phyloP scores from a whole-genome alignment of 2,888 invertebrate species.

The Ectemnius continuus region DNA sequence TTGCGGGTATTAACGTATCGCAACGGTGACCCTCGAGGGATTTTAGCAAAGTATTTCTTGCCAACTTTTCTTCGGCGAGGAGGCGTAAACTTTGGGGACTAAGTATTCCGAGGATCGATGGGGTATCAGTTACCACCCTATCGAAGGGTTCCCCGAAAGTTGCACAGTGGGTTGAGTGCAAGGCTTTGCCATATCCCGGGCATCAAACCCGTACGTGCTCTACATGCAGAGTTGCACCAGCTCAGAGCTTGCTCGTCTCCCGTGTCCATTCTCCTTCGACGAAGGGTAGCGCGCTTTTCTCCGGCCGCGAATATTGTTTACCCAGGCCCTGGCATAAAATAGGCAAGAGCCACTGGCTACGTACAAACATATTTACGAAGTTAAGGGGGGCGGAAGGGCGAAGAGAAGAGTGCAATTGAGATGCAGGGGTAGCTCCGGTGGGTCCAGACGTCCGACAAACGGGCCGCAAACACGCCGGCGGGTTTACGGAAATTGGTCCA shows the following conservation, averaged over 20 bases:
- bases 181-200: constrained; percentile 21
- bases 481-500: constrained; percentile 51
- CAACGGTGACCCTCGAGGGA: neutral
- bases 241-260: constrained; percentile 9
- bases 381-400: constrained; percentile 14
- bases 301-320: constrained; percentile 29
- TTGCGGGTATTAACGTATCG: neutral
- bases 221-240: constrained; percentile 27
- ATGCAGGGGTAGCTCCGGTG: constrained; percentile 24
- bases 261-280: constrained; percentile 16
- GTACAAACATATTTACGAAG: neutral
- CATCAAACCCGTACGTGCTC: constrained; percentile 46
- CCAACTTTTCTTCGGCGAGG: neutral
- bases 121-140: constrained; percentile 21
- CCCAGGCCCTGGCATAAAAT: constrained; percentile 5
- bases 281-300: constrained; percentile 14
- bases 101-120: neutral
- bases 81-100: no score
- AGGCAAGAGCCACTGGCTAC: neutral
- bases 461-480: constrained; percentile 24
- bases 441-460: constrained; percentile 29
- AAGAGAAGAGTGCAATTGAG: constrained; percentile 14
- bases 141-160: neutral
- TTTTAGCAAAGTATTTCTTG: neutral
- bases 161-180: neutral